These are phyloP conservation scores for Oreochromis tanganicae DNA, from an alignment of 2,113 vertebrate species.

Conservation along the genomic window DNA sequence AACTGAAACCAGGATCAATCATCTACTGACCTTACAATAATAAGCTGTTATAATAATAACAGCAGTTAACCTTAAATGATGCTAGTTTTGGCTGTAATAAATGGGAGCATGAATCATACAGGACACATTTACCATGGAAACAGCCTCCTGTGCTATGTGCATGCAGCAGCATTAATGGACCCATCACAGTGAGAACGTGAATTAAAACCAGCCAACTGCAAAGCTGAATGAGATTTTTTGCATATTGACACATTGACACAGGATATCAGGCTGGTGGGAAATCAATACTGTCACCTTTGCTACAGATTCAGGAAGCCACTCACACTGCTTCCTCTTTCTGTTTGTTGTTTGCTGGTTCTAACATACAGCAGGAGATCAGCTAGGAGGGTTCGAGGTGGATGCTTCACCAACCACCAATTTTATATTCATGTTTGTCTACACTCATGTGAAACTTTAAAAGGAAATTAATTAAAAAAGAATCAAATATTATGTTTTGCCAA, in stretches of 20 bases:
- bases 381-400: neutral
- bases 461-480: neutral
- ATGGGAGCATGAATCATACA: neutral
- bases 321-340: neutral
- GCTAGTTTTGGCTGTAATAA: neutral
- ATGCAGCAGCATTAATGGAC: constrained; percentile 7
- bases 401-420: neutral
- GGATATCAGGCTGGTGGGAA: neutral
- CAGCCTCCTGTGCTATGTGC: constrained; percentile 14
- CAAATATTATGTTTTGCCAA: neutral
- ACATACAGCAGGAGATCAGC: neutral
- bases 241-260: constrained; percentile 9
- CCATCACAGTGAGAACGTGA: constrained; percentile 17
- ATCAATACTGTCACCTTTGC: neutral
- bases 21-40: neutral
- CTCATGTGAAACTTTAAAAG: neutral
- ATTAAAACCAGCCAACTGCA: constrained; percentile 33
- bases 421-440: neutral
- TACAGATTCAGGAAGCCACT: neutral
- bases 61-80: neutral
- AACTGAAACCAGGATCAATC: neutral
- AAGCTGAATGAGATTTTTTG: neutral
- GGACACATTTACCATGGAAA: constrained; percentile 41
- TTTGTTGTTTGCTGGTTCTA: neutral
- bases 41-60: neutral